Evolutionary conservation across 2,113 vertebrate species (phyloP).

Genomic region (Hemiprocne comata): DNA sequence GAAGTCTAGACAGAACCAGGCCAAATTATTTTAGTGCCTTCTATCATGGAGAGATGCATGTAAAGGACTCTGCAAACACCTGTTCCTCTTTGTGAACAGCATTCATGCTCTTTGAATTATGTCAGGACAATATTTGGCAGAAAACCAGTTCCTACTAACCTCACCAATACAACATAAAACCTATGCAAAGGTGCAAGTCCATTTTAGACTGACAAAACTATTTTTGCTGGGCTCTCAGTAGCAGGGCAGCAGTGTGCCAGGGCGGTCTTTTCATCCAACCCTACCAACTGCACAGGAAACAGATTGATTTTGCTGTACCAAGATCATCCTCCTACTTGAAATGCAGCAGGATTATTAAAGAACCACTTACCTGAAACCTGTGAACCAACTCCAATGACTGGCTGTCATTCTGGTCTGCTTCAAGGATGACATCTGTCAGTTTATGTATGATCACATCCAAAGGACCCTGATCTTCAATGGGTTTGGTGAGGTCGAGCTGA

Average conservation of each 20-base stretch:
- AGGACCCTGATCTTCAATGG: conserved; percentile 95
- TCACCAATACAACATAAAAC: neutral
- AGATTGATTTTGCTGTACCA: neutral
- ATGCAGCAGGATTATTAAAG: neutral
- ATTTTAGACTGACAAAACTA: neutral
- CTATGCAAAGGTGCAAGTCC: neutral
- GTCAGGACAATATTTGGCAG: neutral
- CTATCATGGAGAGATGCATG: fast-evolving
- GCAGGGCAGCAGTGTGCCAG: neutral
- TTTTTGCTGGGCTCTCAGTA: neutral
- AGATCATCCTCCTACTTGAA: neutral
- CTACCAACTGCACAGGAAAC: neutral
- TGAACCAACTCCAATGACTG: conserved; percentile 92
- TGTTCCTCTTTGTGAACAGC: neutral
- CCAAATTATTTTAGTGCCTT: neutral
- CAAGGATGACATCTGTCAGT: conserved; percentile 95
- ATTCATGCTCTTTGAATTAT: neutral
- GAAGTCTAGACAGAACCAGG: neutral
- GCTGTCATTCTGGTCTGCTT: conserved; percentile 96
- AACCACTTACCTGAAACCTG: conserved; percentile 89
- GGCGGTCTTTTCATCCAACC: neutral
- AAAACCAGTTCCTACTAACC: neutral
- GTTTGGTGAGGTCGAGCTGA: conserved; percentile 92
- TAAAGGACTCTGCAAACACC: neutral
- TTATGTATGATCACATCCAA: conserved; percentile 99